Conservation (phyloP, 2,113 vertebrate genomes). For the Dascyllus trimaculatus region DNA sequence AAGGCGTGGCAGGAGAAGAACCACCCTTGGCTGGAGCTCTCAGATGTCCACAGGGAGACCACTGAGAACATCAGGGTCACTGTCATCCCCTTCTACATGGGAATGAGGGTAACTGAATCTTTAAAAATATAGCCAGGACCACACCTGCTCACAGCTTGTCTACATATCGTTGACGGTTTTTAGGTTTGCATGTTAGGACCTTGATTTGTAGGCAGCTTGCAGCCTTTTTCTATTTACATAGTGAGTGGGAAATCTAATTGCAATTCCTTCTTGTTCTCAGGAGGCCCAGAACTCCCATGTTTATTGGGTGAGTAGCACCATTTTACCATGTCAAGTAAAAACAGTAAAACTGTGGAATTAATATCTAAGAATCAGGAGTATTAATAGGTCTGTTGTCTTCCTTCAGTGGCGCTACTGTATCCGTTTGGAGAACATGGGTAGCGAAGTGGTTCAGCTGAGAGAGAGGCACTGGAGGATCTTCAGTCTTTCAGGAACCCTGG, state of each 20-base stretch:
- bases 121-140: background rate
- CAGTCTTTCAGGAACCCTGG: slow-evolving; percentile 96
- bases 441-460: slow-evolving; percentile 95
- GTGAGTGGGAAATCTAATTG: background rate
- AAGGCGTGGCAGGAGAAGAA: slow-evolving; percentile 99
- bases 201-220: background rate
- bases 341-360: background rate
- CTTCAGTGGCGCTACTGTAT: slow-evolving; percentile 97
- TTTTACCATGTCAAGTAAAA: background rate
- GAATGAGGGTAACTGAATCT: slow-evolving; percentile 91
- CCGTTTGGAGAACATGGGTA: slow-evolving; percentile 95
- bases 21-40: slow-evolving; percentile 98
- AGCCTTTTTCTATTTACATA: background rate
- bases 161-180: background rate
- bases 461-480: slow-evolving; percentile 99
- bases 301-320: slow-evolving; percentile 93
- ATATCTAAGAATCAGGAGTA: too few species aligned
- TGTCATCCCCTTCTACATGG: slow-evolving; percentile 99
- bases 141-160: background rate
- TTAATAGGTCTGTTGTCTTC: background rate
- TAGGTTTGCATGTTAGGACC: background rate
- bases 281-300: slow-evolving; percentile 98
- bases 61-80: slow-evolving; percentile 98
- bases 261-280: slow-evolving; percentile 78
- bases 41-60: slow-evolving; percentile 96